phyloP scores from a whole-genome alignment of 2,888 invertebrate genomes.

The Bellardia pandia region DNA sequence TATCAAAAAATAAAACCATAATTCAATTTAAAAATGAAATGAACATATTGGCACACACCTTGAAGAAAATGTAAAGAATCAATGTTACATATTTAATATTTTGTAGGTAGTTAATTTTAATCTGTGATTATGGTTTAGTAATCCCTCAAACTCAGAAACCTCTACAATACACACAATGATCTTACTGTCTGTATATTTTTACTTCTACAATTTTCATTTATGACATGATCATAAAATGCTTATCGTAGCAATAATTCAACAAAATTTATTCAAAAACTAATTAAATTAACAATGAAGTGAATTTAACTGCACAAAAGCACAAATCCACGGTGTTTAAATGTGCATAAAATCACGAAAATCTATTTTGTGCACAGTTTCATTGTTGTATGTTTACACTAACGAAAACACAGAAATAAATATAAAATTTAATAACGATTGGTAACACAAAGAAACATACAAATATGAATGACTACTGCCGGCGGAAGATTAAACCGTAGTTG shows the following conservation, averaged over 20 bases:
- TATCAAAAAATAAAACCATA: too few species aligned
- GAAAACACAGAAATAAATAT: background rate
- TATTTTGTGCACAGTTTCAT: background rate
- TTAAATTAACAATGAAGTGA: constrained; percentile 35
- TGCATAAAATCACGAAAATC: background rate
- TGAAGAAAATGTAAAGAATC: background rate
- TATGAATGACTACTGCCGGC: constrained; percentile 10
- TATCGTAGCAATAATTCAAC: constrained; percentile 42
- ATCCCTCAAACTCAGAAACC: background rate
- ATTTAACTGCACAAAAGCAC: constrained; percentile 10
- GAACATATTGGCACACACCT: too few species aligned
- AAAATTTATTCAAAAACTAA: constrained; percentile 17
- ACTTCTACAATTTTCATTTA: background rate
- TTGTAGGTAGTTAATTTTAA: background rate
- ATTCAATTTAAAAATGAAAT: too few species aligned
- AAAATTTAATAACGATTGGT: constrained; percentile 9
- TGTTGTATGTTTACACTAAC: background rate
- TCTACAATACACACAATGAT: background rate
- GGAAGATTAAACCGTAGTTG: background rate
- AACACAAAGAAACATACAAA: constrained; percentile 7
- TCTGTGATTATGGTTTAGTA: background rate
- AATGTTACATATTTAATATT: background rate
- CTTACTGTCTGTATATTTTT: background rate
- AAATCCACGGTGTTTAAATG: background rate
- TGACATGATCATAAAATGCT: constrained; percentile 53